A percentile compares a stretch with the other conserved stretches of the same genome.
Conservation (phyloP, 2,113 vertebrate genomes). For the Tetrao urogallus region DNA sequence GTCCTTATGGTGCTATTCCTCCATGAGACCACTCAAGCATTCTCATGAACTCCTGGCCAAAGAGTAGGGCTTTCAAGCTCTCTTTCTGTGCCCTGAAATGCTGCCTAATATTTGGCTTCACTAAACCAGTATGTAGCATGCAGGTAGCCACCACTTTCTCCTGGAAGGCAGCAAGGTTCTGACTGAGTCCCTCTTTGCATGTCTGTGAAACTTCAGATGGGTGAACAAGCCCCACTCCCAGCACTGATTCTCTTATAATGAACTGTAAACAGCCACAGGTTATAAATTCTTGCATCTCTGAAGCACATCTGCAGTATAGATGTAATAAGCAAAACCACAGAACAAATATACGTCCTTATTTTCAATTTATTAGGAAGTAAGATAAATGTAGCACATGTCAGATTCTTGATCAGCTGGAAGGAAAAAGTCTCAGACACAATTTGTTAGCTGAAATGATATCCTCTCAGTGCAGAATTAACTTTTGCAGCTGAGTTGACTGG, state of each 20-base stretch:
- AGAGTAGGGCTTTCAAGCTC: background rate
- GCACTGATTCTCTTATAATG: background rate
- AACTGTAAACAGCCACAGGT: accelerated
- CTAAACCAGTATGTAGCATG: background rate
- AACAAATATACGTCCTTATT: background rate
- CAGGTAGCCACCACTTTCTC: background rate
- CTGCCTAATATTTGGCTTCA: background rate
- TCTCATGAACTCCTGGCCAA: background rate
- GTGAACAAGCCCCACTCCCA: background rate
- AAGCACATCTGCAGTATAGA: background rate
- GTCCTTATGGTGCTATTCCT: background rate
- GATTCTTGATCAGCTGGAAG: background rate
- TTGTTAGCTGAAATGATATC: background rate
- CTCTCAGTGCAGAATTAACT: background rate
- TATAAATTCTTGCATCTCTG: background rate
- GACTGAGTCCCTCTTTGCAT: background rate
- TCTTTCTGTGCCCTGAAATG: background rate
- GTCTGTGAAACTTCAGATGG: background rate
- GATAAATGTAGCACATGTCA: background rate
- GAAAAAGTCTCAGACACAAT: background rate
- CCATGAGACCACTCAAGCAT: accelerated
- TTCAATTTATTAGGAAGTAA: background rate
- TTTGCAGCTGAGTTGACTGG: background rate
- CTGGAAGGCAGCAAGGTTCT: background rate
- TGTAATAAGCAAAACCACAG: background rate